Evolutionary conservation across 2,113 vertebrate genomes (phyloP), one percentile per base, ranked within the genome.

Genomic region (Opisthocomus hoazin): DNA sequence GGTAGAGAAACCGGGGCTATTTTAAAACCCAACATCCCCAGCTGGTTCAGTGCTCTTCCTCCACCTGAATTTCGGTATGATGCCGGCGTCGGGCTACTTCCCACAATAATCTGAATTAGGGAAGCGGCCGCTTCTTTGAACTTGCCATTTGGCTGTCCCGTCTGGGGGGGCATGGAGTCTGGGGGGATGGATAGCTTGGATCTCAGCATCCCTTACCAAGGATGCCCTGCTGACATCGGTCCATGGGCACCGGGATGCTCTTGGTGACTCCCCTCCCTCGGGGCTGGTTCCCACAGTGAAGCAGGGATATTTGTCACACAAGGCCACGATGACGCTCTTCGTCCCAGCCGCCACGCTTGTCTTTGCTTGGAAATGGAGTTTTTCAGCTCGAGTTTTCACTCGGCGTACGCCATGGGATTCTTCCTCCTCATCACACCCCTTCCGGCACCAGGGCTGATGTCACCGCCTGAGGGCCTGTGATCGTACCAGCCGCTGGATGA

Each of bases 301-400:
- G 16, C 18, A 16, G 56, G 43, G 46, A 8, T 12, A 2, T 9
- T 34, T 16, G 8, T 20, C 53, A 18, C 34, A 8, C 16, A 1
- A 1, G 4, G 37, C 45, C 19, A 1, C 0, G 4, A 1, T 8
- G 30, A 9, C 5, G 11, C 5, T 32, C 21, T 17, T 21, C 19
- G 22, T 21, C 34, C 9, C 24, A 6, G 11, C 14, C 12, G 15
- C 41, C 36, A 2, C 5, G 0, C 8, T 43, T n/a, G 0, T 8
- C 43, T 51, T 20, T 5, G 6, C 36, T 26, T 23, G 24, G 37
- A 53, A 26, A 11, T 1, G 9, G 36, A 34, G 5, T 48, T 69
- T 36, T 37, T 20, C 84, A 15, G 12, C 15, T 11, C 2, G 2
- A 24, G 9, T 7, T 36, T 32, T 56, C 26, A 6, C 9, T 15